Conservation (phyloP, 1,140 invertebrate species). For the Panulirus ornatus region DNA sequence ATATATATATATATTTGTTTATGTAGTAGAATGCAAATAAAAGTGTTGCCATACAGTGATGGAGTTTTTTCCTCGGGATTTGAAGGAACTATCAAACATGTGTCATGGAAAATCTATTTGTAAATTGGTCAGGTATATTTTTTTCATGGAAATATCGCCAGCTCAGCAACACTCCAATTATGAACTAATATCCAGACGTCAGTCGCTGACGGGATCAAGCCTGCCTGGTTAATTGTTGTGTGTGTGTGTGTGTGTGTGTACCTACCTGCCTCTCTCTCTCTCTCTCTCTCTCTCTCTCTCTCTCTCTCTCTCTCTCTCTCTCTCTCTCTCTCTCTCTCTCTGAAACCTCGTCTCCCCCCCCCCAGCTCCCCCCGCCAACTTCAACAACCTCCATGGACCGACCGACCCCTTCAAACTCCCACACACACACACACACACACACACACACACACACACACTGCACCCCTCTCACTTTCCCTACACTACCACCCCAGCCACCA, state of each 20-base stretch:
- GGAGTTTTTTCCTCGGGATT: background rate
- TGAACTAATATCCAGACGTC: background rate
- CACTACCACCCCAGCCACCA: too few species aligned
- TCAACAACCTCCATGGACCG: too few species aligned
- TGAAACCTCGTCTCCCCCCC: too few species aligned
- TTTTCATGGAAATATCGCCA: background rate
- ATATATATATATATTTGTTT: constrained; percentile 10
- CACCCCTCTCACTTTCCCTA: too few species aligned
- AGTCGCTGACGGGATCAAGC: background rate
- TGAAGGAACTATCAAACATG: background rate
- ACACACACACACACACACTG: too few species aligned
- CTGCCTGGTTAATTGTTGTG: background rate
- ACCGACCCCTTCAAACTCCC: too few species aligned
- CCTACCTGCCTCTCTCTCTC: too few species aligned
- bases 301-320: too few species aligned
- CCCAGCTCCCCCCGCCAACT: too few species aligned
- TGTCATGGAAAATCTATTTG: background rate
- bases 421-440: too few species aligned
- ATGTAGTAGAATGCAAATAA: background rate
- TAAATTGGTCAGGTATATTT: background rate
- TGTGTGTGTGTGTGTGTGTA: constrained; percentile 13
- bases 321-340: too few species aligned
- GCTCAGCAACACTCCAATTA: background rate
- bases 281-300: too few species aligned
- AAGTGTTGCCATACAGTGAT: background rate